phyloP scores from a whole-genome alignment of 2,113 vertebrate genomes.

The Otis tarda region DNA sequence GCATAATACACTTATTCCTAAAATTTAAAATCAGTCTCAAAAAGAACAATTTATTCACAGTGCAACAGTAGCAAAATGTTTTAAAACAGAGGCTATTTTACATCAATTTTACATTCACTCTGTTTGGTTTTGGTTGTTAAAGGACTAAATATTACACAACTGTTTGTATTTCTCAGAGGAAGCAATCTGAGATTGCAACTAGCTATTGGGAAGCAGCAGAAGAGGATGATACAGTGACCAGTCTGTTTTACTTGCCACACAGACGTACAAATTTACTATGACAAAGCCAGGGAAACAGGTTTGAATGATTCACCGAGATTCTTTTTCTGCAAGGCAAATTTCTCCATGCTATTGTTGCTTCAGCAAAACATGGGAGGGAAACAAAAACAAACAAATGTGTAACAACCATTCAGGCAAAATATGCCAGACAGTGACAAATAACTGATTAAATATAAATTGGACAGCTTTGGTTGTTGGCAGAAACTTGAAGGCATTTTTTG shows the following conservation, averaged over 20 bases:
- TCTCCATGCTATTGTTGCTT: background rate
- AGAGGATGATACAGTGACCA: background rate
- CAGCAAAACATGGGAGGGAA: background rate
- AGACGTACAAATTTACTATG: background rate
- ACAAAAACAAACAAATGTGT: slow-evolving; percentile 2
- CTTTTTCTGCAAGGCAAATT: background rate
- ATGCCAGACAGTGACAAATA: slow-evolving; percentile 49
- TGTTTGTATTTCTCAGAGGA: background rate
- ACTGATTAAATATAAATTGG: slow-evolving; percentile 51
- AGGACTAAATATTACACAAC: background rate
- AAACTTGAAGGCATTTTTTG: slow-evolving; percentile 10
- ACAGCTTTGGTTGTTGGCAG: background rate
- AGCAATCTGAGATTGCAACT: background rate
- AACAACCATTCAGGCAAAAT: background rate
- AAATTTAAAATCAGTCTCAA: background rate
- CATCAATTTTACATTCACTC: background rate
- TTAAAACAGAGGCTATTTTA: background rate
- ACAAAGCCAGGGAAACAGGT: background rate
- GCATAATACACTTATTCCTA: background rate
- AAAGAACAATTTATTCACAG: background rate
- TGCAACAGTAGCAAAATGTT: background rate
- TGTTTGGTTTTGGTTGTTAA: background rate
- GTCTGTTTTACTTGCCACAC: background rate
- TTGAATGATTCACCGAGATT: background rate
- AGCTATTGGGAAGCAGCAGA: background rate